Evolutionary conservation across 2,113 vertebrate genomes (phyloP).

Genomic region (Scatophagus argus): DNA sequence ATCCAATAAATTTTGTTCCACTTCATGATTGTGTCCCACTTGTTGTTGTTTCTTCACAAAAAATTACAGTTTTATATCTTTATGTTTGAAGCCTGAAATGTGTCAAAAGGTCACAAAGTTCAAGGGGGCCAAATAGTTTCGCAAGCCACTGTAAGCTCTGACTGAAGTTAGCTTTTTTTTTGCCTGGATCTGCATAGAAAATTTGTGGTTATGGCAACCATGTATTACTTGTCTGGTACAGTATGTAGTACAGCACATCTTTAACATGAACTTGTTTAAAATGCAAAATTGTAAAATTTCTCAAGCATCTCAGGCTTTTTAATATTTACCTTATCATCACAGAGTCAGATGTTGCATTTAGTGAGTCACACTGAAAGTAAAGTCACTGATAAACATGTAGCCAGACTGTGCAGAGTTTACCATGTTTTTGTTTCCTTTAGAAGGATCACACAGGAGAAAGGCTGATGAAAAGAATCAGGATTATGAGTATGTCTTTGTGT

Average conservation of each 20-base stretch:
- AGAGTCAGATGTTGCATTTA: slow-evolving; percentile 9
- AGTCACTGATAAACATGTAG: slow-evolving; percentile 48
- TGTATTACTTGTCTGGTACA: no score
- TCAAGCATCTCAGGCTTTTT: background rate
- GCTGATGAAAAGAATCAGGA: background rate
- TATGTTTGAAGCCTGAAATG: no score
- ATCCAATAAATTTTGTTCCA: no score
- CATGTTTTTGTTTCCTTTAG: slow-evolving; percentile 17
- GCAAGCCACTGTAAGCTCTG: no score
- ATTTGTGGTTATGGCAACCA: background rate
- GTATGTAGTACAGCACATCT: background rate
- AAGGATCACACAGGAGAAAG: background rate
- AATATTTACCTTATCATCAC: background rate
- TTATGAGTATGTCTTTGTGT: background rate
- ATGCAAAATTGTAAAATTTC: background rate
- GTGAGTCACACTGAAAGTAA: slow-evolving; percentile 24
- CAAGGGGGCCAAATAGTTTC: no score
- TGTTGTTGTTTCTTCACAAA: no score
- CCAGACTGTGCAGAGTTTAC: slow-evolving; percentile 39
- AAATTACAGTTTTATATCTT: no score
- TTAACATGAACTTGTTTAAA: background rate
- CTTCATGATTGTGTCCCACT: no score
- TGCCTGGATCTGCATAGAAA: background rate
- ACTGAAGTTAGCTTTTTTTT: no score
- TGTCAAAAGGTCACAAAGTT: no score